phyloP scores from a whole-genome alignment of 2,888 invertebrate genomes.

The Nomada ruficornis region DNA sequence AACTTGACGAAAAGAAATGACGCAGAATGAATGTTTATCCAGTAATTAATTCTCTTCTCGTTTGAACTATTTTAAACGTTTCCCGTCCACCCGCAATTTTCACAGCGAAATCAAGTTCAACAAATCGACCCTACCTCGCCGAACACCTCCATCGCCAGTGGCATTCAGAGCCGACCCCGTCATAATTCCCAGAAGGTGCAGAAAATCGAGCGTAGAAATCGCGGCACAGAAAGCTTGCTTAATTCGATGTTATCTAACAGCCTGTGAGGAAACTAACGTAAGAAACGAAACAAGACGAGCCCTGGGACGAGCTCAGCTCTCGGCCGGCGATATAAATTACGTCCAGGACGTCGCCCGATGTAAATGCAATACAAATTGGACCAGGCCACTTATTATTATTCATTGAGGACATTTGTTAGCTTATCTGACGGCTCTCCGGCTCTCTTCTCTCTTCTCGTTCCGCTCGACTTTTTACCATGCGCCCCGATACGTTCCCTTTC shows the following conservation, averaged over 20 bases:
- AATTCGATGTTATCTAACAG: slow-evolving; percentile 77
- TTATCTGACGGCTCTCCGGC: slow-evolving; percentile 75
- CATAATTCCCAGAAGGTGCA: too few relatives aligned
- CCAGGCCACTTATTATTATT: slow-evolving; percentile 80
- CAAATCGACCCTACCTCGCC: too few relatives aligned
- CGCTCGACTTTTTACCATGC: slow-evolving; percentile 39
- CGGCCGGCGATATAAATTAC: slow-evolving; percentile 75
- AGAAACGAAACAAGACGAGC: slow-evolving; percentile 54
- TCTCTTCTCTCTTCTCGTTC: slow-evolving; percentile 38
- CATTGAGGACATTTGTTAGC: slow-evolving; percentile 81
- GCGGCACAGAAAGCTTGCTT: slow-evolving; percentile 64
- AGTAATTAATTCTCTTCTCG: too few relatives aligned
- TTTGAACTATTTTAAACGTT: too few relatives aligned
- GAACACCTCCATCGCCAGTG: too few relatives aligned
- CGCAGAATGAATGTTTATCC: too few relatives aligned
- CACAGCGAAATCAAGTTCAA: too few relatives aligned
- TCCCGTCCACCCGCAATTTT: too few relatives aligned
- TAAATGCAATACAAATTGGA: slow-evolving; percentile 81
- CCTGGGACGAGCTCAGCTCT: neutral
- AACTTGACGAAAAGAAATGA: too few relatives aligned
- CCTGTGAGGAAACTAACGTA: slow-evolving; percentile 54
- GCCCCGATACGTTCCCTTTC: neutral
- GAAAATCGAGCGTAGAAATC: slow-evolving; percentile 29
- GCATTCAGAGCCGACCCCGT: too few relatives aligned
- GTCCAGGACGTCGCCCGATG: slow-evolving; percentile 74